Evolutionary conservation across 1,140 invertebrate genomes (phyloP).

Genomic region (Popillia japonica): DNA sequence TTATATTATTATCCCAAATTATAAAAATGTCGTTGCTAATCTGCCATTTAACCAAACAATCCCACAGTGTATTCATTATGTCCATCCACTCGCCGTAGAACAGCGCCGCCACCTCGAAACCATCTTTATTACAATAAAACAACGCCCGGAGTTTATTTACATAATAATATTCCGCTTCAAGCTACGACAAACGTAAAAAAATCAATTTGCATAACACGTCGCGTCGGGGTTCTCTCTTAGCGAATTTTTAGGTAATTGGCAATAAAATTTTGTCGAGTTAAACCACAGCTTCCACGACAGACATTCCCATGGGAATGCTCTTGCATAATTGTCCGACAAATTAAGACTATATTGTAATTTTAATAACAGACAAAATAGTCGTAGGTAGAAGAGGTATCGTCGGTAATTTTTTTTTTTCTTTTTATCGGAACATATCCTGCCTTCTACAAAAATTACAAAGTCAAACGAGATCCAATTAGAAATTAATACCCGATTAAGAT

Average conservation of each 20-base stretch:
- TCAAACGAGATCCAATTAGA: slow-evolving; percentile 4
- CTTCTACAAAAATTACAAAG: neutral
- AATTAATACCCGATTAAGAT: neutral
- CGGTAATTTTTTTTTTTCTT: too few species aligned
- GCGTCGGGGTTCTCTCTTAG: neutral
- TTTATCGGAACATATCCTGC: too few species aligned
- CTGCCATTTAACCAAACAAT: too few species aligned
- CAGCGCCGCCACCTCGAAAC: neutral
- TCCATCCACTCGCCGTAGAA: neutral
- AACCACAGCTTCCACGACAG: neutral
- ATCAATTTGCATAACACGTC: slow-evolving; percentile 26
- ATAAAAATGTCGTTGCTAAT: too few species aligned
- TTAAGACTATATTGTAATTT: neutral
- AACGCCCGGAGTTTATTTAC: slow-evolving; percentile 17
- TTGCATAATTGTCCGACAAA: neutral
- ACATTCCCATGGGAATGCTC: neutral
- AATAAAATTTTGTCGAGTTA: neutral
- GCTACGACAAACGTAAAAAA: slow-evolving; percentile 5
- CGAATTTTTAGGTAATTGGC: slow-evolving; percentile 32
- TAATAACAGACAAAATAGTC: too few species aligned
- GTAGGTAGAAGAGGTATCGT: too few species aligned
- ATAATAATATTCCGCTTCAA: slow-evolving; percentile 13
- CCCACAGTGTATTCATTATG: too few species aligned
- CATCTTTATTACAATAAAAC: neutral
- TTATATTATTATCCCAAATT: too few species aligned